phyloP scores from a whole-genome alignment of 2,113 vertebrate genomes.

The Perca flavescens region DNA sequence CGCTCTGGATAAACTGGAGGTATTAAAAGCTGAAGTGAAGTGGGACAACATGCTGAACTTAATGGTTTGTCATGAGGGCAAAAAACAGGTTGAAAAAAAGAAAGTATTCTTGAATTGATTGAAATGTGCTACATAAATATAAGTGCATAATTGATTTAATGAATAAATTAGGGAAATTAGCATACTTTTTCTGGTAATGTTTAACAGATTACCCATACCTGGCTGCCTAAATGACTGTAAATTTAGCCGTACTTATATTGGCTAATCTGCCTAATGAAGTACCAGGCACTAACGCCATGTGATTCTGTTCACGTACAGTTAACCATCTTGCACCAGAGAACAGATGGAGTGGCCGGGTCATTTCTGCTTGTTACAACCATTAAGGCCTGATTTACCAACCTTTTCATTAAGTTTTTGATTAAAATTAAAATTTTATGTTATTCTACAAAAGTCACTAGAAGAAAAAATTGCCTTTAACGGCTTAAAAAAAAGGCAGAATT shows the following conservation, averaged over 20 bases:
- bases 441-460: background rate
- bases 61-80: background rate
- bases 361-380: background rate
- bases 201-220: background rate
- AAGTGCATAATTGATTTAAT: background rate
- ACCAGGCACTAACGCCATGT: too few relatives aligned
- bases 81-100: background rate
- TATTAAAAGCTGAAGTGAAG: background rate
- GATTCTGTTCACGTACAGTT: background rate
- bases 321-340: background rate
- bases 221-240: conserved; percentile 3
- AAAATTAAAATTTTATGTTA: background rate
- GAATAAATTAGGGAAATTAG: background rate
- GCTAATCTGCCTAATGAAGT: background rate
- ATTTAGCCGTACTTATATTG: background rate
- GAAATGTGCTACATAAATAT: background rate
- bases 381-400: background rate
- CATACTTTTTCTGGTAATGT: background rate
- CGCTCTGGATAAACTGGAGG: background rate
- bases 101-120: background rate
- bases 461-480: background rate
- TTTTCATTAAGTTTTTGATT: conserved; percentile 2
- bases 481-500: background rate
- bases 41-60: background rate
- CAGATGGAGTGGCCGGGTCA: conserved; percentile 13